phyloP scores from a whole-genome alignment of 2,797 vertebrate genomes.

The Halcyon badia region DNA sequence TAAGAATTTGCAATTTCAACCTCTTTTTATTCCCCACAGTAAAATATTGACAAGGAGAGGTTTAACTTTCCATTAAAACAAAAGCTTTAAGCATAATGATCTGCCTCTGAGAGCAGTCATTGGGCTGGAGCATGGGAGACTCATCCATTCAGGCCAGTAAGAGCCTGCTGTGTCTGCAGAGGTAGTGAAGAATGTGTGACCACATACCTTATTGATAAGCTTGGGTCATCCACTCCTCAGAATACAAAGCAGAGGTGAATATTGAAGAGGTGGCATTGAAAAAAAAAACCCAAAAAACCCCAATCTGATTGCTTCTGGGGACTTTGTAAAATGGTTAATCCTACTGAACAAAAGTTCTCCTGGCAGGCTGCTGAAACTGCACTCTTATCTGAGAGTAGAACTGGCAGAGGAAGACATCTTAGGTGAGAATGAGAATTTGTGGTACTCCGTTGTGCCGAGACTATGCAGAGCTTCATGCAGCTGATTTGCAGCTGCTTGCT shows the following conservation, averaged over 20 bases:
- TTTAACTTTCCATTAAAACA: not conserved
- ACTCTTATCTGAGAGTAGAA: not conserved
- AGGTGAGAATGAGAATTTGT: not conserved
- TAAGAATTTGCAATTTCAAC: not conserved
- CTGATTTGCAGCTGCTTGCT: not conserved
- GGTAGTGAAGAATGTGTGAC: not conserved
- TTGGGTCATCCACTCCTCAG: not conserved
- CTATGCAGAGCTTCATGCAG: not conserved
- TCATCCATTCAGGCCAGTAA: not conserved
- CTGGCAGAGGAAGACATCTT: not conserved
- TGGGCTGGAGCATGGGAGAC: not conserved
- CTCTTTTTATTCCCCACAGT: not conserved
- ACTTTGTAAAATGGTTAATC: not conserved
- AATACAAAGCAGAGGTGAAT: not conserved
- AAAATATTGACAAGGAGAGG: not conserved
- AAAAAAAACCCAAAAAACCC: not conserved
- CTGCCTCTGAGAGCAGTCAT: not conserved
- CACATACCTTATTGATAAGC: not conserved
- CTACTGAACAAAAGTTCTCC: not conserved
- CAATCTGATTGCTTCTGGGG: not conserved
- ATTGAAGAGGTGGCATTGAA: not conserved
- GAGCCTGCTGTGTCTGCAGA: not conserved
- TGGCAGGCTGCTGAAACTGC: not conserved
- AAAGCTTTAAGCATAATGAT: not conserved
- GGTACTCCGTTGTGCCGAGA: not conserved